phyloP scores from a whole-genome alignment of 2,888 invertebrate genomes.

The Yponomeuta evonymella region DNA sequence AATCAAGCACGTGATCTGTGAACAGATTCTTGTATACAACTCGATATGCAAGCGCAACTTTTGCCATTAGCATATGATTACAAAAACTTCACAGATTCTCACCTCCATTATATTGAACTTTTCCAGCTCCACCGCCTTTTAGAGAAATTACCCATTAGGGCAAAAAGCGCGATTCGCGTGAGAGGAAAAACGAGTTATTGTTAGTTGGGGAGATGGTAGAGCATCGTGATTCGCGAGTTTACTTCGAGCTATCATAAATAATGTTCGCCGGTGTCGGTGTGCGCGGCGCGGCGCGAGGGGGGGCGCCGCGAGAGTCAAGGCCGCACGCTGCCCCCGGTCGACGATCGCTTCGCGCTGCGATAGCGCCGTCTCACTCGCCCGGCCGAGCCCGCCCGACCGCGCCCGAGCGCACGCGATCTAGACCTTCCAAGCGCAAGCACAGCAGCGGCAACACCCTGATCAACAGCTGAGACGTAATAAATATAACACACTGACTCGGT shows the following conservation, averaged over 20 bases:
- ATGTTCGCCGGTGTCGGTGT: slow-evolving; percentile 64
- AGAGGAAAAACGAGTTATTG: slow-evolving; percentile 75
- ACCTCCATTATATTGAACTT: slow-evolving; percentile 4
- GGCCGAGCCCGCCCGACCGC: slow-evolving; percentile 51
- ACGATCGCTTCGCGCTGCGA: slow-evolving; percentile 79
- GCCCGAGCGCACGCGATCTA: slow-evolving; percentile 65
- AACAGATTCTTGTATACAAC: not conserved
- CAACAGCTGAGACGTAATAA: slow-evolving; percentile 73
- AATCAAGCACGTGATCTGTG: not conserved
- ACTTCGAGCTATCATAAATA: slow-evolving; percentile 73
- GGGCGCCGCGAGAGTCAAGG: slow-evolving; percentile 78
- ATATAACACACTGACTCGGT: slow-evolving; percentile 75
- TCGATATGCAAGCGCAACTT: not conserved
- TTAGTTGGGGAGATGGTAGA: slow-evolving; percentile 51
- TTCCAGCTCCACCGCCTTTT: slow-evolving; percentile 23
- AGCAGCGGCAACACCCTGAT: slow-evolving; percentile 61
- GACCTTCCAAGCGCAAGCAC: slow-evolving; percentile 73
- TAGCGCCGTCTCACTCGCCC: slow-evolving; percentile 54
- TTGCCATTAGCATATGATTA: not conserved
- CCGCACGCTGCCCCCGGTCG: slow-evolving; percentile 85
- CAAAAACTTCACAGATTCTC: slow-evolving; percentile 10
- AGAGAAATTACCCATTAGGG: slow-evolving; percentile 42
- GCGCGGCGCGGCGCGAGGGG: slow-evolving; percentile 40
- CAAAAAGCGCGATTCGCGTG: slow-evolving; percentile 63
- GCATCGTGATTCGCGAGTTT: slow-evolving; percentile 60